Conservation (phyloP, 1,140 invertebrate genomes). For the Atta cephalotes region DNA sequence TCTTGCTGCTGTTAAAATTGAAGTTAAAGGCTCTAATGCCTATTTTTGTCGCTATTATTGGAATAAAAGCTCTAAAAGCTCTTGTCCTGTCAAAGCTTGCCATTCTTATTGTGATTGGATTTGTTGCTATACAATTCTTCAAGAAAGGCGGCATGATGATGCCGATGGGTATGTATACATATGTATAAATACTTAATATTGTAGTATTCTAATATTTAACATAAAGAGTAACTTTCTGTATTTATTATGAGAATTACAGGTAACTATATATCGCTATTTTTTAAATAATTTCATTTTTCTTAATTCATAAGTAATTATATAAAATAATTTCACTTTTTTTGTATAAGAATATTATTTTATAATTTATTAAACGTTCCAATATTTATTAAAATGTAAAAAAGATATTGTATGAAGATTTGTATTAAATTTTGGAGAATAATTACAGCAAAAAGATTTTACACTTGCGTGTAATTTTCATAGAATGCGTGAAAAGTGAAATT, state of each 20-base stretch:
- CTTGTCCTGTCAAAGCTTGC: slow-evolving; percentile 93
- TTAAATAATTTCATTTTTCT: neutral
- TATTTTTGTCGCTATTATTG: slow-evolving; percentile 92
- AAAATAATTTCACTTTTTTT: neutral
- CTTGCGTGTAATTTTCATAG: neutral
- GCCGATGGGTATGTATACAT: slow-evolving; percentile 80
- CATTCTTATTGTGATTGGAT: slow-evolving; percentile 92
- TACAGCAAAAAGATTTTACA: neutral
- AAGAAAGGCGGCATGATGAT: slow-evolving; percentile 88
- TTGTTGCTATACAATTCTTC: slow-evolving; percentile 91
- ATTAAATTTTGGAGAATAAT: neutral
- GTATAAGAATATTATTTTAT: neutral
- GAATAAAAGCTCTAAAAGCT: slow-evolving; percentile 93
- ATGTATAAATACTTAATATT: neutral
- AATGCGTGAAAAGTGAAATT: neutral
- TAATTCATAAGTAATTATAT: neutral
- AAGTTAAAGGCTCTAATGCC: slow-evolving; percentile 94
- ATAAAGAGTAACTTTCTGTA: neutral
- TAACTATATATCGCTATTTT: neutral
- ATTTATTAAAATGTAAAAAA: neutral
- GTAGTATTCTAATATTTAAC: neutral
- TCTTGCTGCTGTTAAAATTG: slow-evolving; percentile 92
- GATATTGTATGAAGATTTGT: neutral
- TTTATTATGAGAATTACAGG: neutral
- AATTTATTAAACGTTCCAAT: neutral